Base-by-base conservation (phyloP, 2,797 vertebrate species). In the Basileuterus tristriatus region DNA sequence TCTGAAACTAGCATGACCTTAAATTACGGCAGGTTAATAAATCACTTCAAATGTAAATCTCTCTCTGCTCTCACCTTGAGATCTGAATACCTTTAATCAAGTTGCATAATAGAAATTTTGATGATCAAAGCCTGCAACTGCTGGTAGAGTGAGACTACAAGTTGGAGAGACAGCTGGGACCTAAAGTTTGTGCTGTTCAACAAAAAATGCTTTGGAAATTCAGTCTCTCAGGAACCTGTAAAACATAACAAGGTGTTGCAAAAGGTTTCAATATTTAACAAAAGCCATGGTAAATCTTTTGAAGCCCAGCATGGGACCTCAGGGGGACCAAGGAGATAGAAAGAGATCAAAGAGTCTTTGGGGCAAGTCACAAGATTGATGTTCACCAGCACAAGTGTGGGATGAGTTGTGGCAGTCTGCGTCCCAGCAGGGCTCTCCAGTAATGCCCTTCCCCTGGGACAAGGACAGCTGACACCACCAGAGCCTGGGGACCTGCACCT, bases 41-140 rank as follows among this genome's bases (percentile, higher is more conserved):
- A 96, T 91, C 77, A 96, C 84, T 97, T 97, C 94, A 93, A 83
- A 94, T 95, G 87, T 83, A 95, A 94, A 95, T 94, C 72, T 86
- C 68, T 82, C 27, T 55, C 76, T 70, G 75, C 74, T 86, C 84
- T 95, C 85, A 92, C 93, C 94, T 95, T 91, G 90, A 90, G 15
- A 50, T 92, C 79, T 92, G 87, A 87, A 90, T 87, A 83, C 53
- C 81, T 97, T 96, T 96, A 97, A 97, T 96, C 94, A 95, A 69
- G 75, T 68, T 77, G 50, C 27, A 30, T 87, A 94, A 94, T 41
- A 43, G 85, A 94, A 90, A 71, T 82, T 65, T 53, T 39, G 53
- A 80, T 6, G 76, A 96, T 96, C 95, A 96, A 95, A 97, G 85
- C 81, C 55, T 58, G 53, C 71, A 94, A 91, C 84, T 89, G 76